Evolutionary conservation across 2,888 invertebrate species (phyloP).

Genomic region (Noctua janthina): DNA sequence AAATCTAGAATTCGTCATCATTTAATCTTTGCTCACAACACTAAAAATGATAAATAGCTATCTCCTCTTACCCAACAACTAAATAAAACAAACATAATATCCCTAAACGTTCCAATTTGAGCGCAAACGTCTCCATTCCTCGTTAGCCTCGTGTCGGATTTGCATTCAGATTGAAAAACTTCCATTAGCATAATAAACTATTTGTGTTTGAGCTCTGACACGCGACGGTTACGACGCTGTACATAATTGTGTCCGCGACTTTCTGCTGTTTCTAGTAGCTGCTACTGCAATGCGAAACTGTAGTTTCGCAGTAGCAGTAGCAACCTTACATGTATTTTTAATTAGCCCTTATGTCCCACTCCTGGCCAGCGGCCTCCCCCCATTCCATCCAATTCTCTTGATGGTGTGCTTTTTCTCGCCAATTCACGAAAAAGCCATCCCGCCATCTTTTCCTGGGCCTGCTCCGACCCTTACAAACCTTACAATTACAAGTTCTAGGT

Average conservation of each 20-base stretch:
- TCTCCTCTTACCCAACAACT: neutral
- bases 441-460: neutral
- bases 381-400: neutral
- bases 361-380: neutral
- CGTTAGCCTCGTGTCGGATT: constrained; percentile 65
- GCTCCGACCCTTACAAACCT: neutral
- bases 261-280: constrained; percentile 11
- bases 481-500: neutral
- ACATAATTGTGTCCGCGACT: constrained; percentile 55
- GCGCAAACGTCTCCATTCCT: constrained; percentile 48
- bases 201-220: constrained; percentile 68
- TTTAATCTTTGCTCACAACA: neutral
- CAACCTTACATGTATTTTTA: neutral
- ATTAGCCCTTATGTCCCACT: neutral
- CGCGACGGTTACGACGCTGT: constrained; percentile 65
- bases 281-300: constrained; percentile 66
- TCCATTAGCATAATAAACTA: constrained; percentile 74
- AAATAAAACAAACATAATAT: constrained; percentile 41
- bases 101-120: constrained; percentile 39
- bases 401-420: neutral
- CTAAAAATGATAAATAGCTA: neutral
- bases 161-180: constrained; percentile 77
- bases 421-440: neutral
- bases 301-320: no score
- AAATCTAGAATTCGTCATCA: neutral